phyloP scores from a whole-genome alignment of 2,113 vertebrate species.

The Prunella himalayana region DNA sequence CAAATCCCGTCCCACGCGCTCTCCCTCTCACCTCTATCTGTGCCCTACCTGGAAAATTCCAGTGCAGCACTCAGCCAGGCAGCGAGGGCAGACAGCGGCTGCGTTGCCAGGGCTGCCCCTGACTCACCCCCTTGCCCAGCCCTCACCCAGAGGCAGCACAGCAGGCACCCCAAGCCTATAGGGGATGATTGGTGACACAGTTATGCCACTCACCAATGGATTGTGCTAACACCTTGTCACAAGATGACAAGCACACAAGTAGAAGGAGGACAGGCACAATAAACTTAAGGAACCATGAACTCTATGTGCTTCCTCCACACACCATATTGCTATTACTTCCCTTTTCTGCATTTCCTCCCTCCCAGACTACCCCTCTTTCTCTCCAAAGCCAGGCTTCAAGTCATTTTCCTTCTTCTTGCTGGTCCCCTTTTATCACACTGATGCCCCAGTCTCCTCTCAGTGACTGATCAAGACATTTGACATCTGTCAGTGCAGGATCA shows the following conservation, averaged over 20 bases:
- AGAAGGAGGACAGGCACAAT: slow-evolving; percentile 26
- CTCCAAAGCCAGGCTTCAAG: background rate
- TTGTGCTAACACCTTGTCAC: slow-evolving; percentile 9
- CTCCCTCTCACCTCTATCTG: slow-evolving; percentile 39
- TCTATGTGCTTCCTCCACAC: background rate
- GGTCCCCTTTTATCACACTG: background rate
- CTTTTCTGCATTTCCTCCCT: background rate
- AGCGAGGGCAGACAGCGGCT: slow-evolving; percentile 28
- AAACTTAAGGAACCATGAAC: background rate
- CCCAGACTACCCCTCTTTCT: background rate
- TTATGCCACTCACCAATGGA: slow-evolving; percentile 54
- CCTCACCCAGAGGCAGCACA: slow-evolving; percentile 6
- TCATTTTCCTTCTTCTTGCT: background rate
- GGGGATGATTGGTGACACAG: background rate
- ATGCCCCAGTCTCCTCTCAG: background rate
- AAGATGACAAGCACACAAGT: slow-evolving; percentile 15
- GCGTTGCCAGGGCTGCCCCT: slow-evolving; percentile 55
- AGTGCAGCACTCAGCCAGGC: slow-evolving; percentile 28
- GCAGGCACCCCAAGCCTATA: background rate
- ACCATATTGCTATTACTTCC: background rate
- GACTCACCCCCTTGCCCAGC: slow-evolving; percentile 70
- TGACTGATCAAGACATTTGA: background rate
- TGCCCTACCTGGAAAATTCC: slow-evolving; percentile 78
- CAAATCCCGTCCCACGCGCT: slow-evolving; percentile 33
- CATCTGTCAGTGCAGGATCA: fast-evolving